Evolutionary conservation across 2,797 vertebrate genomes (phyloP).

Genomic region (Poecilia velifera): DNA sequence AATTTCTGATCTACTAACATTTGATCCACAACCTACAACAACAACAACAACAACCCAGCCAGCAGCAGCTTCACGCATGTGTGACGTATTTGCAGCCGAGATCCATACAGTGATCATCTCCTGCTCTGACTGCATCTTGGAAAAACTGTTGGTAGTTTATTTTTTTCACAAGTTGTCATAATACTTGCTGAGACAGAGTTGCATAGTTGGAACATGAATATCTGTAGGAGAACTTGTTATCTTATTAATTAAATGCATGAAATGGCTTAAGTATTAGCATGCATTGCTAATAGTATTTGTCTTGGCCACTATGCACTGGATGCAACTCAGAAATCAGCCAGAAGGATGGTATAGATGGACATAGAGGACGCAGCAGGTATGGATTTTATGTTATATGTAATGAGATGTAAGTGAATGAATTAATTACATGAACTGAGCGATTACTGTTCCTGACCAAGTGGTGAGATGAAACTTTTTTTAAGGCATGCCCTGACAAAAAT

Average conservation of each 20-base stretch:
- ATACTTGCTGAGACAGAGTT: not conserved
- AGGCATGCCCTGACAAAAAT: not conserved
- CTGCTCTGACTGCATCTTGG: not conserved
- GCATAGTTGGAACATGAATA: not conserved
- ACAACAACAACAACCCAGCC: not conserved
- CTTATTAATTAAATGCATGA: not conserved
- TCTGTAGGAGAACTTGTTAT: not conserved
- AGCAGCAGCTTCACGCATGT: not conserved
- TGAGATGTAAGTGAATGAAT: not conserved
- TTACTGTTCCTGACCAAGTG: not conserved
- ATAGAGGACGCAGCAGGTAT: not conserved
- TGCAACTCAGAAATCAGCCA: not conserved
- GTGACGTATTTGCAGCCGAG: not conserved
- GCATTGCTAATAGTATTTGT: not conserved
- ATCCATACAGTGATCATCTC: not conserved
- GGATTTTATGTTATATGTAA: not conserved
- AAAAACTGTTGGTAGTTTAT: not conserved
- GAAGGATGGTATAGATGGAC: too few relatives aligned
- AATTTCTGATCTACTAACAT: slow-evolving; percentile 17
- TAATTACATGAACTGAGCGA: not conserved
- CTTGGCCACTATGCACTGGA: not conserved
- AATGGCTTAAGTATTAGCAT: not conserved
- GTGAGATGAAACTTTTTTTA: not conserved
- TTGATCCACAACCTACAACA: not conserved
- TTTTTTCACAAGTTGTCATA: not conserved